Conservation (phyloP, 2,797 vertebrate species). For the Melanotaenia parkinsoni region DNA sequence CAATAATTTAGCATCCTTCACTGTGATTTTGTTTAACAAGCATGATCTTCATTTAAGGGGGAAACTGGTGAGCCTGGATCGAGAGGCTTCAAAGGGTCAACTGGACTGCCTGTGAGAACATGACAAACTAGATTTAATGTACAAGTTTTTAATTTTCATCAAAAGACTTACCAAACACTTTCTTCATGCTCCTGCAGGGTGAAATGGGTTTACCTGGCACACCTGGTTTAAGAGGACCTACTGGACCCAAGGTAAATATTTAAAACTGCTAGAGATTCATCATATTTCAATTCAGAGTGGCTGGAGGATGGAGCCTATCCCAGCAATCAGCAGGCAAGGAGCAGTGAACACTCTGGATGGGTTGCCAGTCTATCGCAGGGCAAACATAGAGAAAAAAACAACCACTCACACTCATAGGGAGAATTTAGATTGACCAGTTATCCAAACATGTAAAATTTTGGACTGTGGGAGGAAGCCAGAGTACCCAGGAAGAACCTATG, state of each 20-base stretch:
- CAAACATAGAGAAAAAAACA: no score
- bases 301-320: no score
- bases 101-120: conserved; percentile 86
- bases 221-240: conserved; percentile 85
- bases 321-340: no score
- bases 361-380: no score
- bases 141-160: conserved; percentile 1
- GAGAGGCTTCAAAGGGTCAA: conserved; percentile 86
- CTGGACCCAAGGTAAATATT: conserved; percentile 88
- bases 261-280: conserved; percentile 15
- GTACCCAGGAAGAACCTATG: no score
- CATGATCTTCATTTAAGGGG: conserved; percentile 82
- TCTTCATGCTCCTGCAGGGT: conserved; percentile 81
- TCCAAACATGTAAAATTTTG: no score
- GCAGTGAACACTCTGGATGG: no score
- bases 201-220: conserved; percentile 86
- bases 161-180: neutral
- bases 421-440: no score
- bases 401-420: no score
- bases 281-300: conserved; percentile 10
- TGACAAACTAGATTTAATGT: neutral
- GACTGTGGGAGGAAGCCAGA: no score
- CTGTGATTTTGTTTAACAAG: conserved; percentile 11
- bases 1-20: neutral
- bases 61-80: conserved; percentile 87